phyloP scores from a whole-genome alignment of 2,888 invertebrate genomes.

The Scrobipalpa atriplicella region DNA sequence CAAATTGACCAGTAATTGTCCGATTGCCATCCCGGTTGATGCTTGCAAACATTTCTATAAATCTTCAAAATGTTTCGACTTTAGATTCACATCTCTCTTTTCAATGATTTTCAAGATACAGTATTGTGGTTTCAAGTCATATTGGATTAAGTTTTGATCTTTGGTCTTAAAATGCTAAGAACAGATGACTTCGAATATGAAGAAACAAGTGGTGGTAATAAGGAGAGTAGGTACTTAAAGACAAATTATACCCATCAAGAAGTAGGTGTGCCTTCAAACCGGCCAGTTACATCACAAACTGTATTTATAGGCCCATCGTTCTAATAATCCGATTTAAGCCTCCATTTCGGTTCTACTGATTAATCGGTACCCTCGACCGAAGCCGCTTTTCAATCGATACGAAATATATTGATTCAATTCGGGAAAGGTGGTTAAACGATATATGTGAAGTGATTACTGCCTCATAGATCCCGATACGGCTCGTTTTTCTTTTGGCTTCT shows the following conservation, averaged over 20 bases:
- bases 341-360: slow-evolving; percentile 56
- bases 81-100: not conserved
- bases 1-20: slow-evolving; percentile 53
- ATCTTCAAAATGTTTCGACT: slow-evolving; percentile 2
- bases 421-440: slow-evolving; percentile 25
- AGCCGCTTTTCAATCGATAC: slow-evolving; percentile 36
- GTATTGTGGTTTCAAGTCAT: too few relatives aligned
- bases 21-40: slow-evolving; percentile 38
- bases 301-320: slow-evolving; percentile 52
- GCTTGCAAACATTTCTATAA: slow-evolving; percentile 51
- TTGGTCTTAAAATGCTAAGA: too few relatives aligned
- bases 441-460: slow-evolving; percentile 29
- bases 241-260: slow-evolving; percentile 48
- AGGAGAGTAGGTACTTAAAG: slow-evolving; percentile 35
- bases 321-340: slow-evolving; percentile 60
- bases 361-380: slow-evolving; percentile 49
- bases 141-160: too few relatives aligned
- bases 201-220: not conserved
- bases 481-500: slow-evolving; percentile 25
- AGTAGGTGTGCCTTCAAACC: slow-evolving; percentile 25
- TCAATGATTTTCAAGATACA: not conserved
- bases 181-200: too few relatives aligned
- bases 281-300: slow-evolving; percentile 35
- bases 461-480: slow-evolving; percentile 29
- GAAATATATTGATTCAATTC: slow-evolving; percentile 38